Conservation (phyloP, 2,888 invertebrate genomes). For the Halictus quadricinctus region DNA sequence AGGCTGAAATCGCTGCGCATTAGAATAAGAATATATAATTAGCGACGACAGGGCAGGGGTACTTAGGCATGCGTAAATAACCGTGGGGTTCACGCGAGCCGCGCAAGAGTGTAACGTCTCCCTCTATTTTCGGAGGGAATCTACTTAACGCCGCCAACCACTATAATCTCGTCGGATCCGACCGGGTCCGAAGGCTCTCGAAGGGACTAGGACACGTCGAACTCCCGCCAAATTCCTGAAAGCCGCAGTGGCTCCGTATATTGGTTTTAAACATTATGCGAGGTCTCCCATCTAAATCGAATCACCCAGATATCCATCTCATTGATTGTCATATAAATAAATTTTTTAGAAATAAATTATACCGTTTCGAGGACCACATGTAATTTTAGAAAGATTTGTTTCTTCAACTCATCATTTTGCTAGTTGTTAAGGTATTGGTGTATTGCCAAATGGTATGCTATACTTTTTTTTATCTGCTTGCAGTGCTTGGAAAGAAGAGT, state of each 20-base stretch:
- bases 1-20: constrained; percentile 31
- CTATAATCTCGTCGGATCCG: constrained; percentile 23
- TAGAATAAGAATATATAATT: constrained; percentile 49
- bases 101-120: too few relatives aligned
- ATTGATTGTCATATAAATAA: neutral
- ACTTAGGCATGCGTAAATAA: constrained; percentile 55
- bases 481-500: neutral
- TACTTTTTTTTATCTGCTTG: neutral
- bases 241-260: neutral
- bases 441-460: neutral
- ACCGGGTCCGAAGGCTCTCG: constrained; percentile 8
- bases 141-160: constrained; percentile 21
- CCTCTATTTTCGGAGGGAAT: constrained; percentile 3
- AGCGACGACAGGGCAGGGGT: constrained; percentile 36
- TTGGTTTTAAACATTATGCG: neutral
- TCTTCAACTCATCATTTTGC: too few relatives aligned
- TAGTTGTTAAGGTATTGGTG: too few relatives aligned
- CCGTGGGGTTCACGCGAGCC: constrained; percentile 17
- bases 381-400: too few relatives aligned
- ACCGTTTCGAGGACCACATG: neutral
- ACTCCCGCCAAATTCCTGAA: neutral
- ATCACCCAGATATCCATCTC: neutral
- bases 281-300: neutral
- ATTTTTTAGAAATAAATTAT: neutral
- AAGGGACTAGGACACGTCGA: neutral